Base-by-base conservation (phyloP, 1,140 invertebrate species). In the Drosophila varians region DNA sequence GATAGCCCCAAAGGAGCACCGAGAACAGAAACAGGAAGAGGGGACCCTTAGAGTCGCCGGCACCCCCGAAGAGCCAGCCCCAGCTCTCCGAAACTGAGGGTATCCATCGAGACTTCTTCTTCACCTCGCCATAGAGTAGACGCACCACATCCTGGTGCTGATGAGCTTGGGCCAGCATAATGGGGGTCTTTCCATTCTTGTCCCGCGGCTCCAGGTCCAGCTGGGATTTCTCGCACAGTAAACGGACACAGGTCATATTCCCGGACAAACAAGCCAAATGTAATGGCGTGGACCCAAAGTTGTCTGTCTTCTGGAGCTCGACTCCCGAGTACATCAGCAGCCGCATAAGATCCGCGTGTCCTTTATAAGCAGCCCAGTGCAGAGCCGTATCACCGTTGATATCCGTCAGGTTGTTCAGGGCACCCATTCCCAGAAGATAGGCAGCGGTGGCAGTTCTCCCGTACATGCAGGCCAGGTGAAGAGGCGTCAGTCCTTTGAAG, bases 391-490 rank as follows among this genome's bases (percentile, higher is more conserved):
- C 97, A 0, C 97, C 97, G 90, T 98, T 98, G 69, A 97, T 96
- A 83, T 98, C 97, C 4, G 96, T 95, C 3, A 98, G 91, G 84
- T 97, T 94, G 61, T 97, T 95, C 0, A 96, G 92, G 9, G 95
- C 96, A 21, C 96, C 96, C 93, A 96, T 97, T 7, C 97, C 97
- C 43, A 98, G 93, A 0, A 98, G 92, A 92, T 96, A 98, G 0
- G 96, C 96, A 0, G 97, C 96, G 0, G 97, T 96, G 16, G 96
- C 96, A 18, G 96, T 96, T 90, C 96, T 94, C 6, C 97, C 97
- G 91, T 98, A 98, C 95, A 98, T 98, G 75, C 96, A 97, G 0
- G 97, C 96, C 1, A 97, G 96, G 94, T 98, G 97, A 23, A 98
- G 91, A 1, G 97, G 97, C 1, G 97, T 98, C 26, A 97, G 90